phyloP scores from a whole-genome alignment of 1,140 invertebrate species.

The Cotesia vestalis region DNA sequence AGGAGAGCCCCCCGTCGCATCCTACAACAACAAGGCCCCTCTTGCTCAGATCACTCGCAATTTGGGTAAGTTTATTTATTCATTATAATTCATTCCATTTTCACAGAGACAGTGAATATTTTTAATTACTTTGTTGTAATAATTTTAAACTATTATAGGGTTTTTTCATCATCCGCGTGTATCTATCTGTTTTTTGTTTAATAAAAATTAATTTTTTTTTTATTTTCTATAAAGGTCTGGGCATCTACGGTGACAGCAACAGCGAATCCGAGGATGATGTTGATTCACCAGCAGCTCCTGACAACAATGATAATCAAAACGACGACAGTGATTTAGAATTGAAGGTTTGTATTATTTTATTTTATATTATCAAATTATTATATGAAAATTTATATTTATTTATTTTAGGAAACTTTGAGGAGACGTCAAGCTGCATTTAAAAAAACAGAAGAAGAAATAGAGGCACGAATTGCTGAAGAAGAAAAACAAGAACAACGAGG shows the following conservation, averaged over 20 bases:
- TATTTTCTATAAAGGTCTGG: constrained; percentile 59
- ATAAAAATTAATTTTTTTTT: constrained; percentile 21
- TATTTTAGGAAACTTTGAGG: constrained; percentile 59
- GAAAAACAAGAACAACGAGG: constrained; percentile 63
- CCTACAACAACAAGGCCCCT: constrained; percentile 74
- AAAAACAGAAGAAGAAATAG: constrained; percentile 68
- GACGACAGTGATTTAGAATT: constrained; percentile 64
- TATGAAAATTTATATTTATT: not conserved
- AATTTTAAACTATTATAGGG: not conserved
- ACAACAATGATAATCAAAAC: constrained; percentile 48
- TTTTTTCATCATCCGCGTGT: not conserved
- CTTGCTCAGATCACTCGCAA: constrained; percentile 74
- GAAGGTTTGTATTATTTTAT: constrained; percentile 50
- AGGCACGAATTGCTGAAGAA: constrained; percentile 63
- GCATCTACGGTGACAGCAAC: constrained; percentile 67
- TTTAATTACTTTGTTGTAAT: not conserved
- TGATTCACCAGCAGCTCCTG: constrained; percentile 54
- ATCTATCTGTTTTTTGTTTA: not conserved
- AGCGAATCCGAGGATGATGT: constrained; percentile 65
- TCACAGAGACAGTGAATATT: constrained; percentile 8
- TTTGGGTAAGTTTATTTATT: constrained; percentile 70
- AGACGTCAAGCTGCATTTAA: constrained; percentile 66
- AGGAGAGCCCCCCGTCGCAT: constrained; percentile 72
- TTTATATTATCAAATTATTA: no score
- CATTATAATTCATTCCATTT: constrained; percentile 45